Evolutionary conservation across 1,140 invertebrate species (phyloP), one percentile per base, ranked within the genome.

Genomic region (Schlechtendalia chinensis): DNA sequence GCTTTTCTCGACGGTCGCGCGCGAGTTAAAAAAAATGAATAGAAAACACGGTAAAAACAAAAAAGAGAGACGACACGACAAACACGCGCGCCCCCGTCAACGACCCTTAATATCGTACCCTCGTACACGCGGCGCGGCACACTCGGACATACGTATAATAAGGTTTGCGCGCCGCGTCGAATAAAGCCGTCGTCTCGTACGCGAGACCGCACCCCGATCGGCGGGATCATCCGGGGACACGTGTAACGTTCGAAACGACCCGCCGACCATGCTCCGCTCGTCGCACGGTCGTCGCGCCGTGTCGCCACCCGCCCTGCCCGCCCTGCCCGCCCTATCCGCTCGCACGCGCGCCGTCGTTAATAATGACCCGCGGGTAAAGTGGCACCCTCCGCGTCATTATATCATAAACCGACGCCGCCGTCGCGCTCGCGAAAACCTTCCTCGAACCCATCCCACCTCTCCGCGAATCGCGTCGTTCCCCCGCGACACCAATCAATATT

Each of bases 341-440:
- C n/a, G n/a, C n/a, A n/a, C n/a, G n/a, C n/a, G n/a, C n/a, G n/a
- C n/a, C 50, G 32, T 39, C 56, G 17, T 61, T 79, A 39, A 79
- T 79, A 79, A 79, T 79, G 75, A 79, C 75, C 75, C 56, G 56
- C 75, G 75, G 75, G 32, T 50, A 79, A 79, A 79, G 75, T 79
- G 75, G 75, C 75, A 79, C 75, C 75, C 75, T 79, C 24, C 39
- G n/a, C 75, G 75, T 79, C 75, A 79, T 79, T 79, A 79, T 79
- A 79, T 79, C 58, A 63, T 79, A 79, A 79, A 79, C 75, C 29
- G 75, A 79, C 75, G 75, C 75, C 75, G 32, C 32, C 32, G 32
- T 39, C 32, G 32, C 32, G 32, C 3, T 39, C 74, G 47, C 74
- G 32, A 39, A 45, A 61, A 59, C 74, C 32, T 77, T 59, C 47